Evolutionary conservation across 2,888 invertebrate genomes (phyloP), one percentile per base, ranked within the genome.

Genomic region (Scaptomyza reducta): DNA sequence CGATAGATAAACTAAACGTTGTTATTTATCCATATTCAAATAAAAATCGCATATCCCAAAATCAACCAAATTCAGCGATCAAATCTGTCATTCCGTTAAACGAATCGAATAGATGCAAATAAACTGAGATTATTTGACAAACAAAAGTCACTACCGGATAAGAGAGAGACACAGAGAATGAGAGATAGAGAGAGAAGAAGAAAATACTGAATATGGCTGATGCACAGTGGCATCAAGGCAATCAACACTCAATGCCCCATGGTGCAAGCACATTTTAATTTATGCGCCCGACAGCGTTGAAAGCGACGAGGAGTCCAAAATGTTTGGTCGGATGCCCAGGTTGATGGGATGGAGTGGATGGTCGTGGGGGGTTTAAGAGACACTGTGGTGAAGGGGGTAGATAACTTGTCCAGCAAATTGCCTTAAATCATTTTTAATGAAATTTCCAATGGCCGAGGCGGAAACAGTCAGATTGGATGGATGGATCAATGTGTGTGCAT

Each of bases 391-490:
- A 2, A 7, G 14, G 31, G 29, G n/a, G 50, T n/a, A 35, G 70
- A 16, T 60, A 73, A 57, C 69, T 64, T 73, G 62, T 61, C 57
- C 66, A 51, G 76, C 65, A 74, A 81, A 79, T 69, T 79, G 81
- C 79, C 70, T 85, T 77, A 83, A 85, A 87, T 85, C 73, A 79
- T 74, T 79, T 87, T 87, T 83, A 85, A 87, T 87, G 81, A 83
- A 85, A 86, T 87, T 78, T 76, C 59, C 78, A 70, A 56, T 62
- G 49, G 47, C 16, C 22, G 45, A 63, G 60, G 49, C 47, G 50
- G 38, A 50, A 38, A 50, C 50, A 38, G 50, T 50, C 50, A 25
- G 50, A 25, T 40, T 49, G 49, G 33, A 50, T 49, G 49, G 33
- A 50, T 38, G 46, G 29, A n/a, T 46, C 53, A 55, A 54, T 50